Evolutionary conservation across 2,797 vertebrate species (phyloP).

Genomic region (Esox masquinongy): DNA sequence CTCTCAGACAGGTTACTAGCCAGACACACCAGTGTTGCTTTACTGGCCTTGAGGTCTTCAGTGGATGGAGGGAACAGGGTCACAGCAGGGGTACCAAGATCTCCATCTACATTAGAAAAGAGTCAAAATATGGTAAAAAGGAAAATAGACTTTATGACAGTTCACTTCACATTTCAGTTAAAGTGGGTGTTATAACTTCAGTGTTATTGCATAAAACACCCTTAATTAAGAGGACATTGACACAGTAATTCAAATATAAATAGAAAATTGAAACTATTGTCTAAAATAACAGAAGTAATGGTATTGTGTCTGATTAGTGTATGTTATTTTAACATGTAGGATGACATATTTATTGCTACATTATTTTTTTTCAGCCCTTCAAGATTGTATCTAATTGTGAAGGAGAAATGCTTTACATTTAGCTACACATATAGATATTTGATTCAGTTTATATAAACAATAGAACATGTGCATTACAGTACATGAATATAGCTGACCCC

Average conservation of each 20-base stretch:
- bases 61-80: slow-evolving; percentile 66
- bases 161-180: neutral
- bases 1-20: slow-evolving; percentile 41
- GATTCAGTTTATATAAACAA: neutral
- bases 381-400: no score
- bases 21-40: slow-evolving; percentile 60
- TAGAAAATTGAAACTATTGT: neutral
- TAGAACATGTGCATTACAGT: neutral
- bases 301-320: no score
- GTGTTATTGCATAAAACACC: no score
- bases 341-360: no score
- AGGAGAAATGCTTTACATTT: neutral
- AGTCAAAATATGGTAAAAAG: neutral
- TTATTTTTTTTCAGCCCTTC: no score
- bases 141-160: neutral
- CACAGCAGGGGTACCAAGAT: slow-evolving; percentile 53
- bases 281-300: no score
- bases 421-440: no score
- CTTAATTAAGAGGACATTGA: neutral
- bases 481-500: neutral
- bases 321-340: neutral
- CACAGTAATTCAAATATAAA: neutral
- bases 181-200: neutral
- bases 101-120: slow-evolving; percentile 35
- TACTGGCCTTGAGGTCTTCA: no score